Conservation (phyloP, 2,888 invertebrate genomes). For the Nebria brevicollis region DNA sequence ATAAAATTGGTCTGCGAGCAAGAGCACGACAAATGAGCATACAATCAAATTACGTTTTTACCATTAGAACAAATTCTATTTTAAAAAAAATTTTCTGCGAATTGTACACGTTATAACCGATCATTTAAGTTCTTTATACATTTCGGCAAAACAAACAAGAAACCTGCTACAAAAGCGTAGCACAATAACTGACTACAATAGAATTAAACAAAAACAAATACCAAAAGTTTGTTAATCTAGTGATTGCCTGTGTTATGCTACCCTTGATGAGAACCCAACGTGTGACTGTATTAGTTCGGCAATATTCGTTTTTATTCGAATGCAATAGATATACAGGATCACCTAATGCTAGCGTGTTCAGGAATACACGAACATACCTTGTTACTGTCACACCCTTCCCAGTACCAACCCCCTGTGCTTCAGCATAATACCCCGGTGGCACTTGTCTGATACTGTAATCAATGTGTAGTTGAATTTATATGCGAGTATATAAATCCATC, state of each 20-base stretch:
- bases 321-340: not conserved
- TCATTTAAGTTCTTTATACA: not conserved
- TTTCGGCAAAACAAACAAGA: not conserved
- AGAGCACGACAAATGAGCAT: too few species aligned
- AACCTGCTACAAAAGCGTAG: not conserved
- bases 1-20: too few species aligned
- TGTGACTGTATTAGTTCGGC: not conserved
- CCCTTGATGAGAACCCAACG: not conserved
- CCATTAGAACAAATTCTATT: too few species aligned
- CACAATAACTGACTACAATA: not conserved
- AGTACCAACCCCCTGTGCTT: not conserved
- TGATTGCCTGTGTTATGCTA: constrained; percentile 14
- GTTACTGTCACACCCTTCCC: not conserved
- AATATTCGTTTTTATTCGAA: constrained; percentile 20
- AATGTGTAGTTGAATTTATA: constrained; percentile 17
- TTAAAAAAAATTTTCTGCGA: too few species aligned
- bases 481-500: not conserved
- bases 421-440: constrained; percentile 16
- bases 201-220: constrained; percentile 5
- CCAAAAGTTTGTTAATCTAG: constrained; percentile 11
- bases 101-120: too few species aligned
- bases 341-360: not conserved
- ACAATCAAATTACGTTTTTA: too few species aligned
- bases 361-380: not conserved
- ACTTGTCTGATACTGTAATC: constrained; percentile 34